Base-by-base conservation (phyloP, 37 sponge, comb jelly and placozoan genomes). In the Axinella damicornis region DNA sequence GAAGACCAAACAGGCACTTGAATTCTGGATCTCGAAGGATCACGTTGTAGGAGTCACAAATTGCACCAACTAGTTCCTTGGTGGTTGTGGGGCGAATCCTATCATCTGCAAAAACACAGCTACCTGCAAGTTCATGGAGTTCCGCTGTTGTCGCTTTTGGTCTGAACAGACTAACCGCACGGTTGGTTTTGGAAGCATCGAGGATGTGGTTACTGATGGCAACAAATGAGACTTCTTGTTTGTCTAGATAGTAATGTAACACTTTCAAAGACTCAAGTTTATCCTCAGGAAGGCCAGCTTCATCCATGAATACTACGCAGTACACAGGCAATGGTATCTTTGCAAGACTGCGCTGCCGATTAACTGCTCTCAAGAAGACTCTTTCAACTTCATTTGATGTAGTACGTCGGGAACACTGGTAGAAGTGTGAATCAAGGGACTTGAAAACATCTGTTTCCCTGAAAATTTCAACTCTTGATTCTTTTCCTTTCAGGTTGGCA, bases 281-380 rank as follows among this genome's bases (percentile, higher is more conserved):
- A 68, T 95, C 96, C 64, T 95, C 96, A 12, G 96, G 96, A 0
- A 95, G 82, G 21, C 96, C 96, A 15, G 96, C 96, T 74, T 95
- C 96, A 62, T 95, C 96, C 93, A 95, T 92, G 64, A 95, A 95
- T 33, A 95, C 96, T 40, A 92, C 90, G 76, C 89, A 89, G 58
- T 86, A 73, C 34, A 86, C 73, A 0, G 82, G 85, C 38, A 88
- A 41, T 13, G 70, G 59, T 38, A 82, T 54, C 21, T 40, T 19
- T 28, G 54, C 33, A 41, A 71, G 82, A 17, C 68, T 81, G 0
- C 76, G 55, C 52, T 95, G 96, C 13, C 96, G 65, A 41, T 86
- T 85, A 57, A 89, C 76, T 17, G 96, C 92, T 57, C 92, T 62
- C 37, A 64, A 39, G 63, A 95, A 95, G 1, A 95, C 92, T 4